Conservation (phyloP, 2,113 vertebrate genomes). For the Scytalopus superciliaris region DNA sequence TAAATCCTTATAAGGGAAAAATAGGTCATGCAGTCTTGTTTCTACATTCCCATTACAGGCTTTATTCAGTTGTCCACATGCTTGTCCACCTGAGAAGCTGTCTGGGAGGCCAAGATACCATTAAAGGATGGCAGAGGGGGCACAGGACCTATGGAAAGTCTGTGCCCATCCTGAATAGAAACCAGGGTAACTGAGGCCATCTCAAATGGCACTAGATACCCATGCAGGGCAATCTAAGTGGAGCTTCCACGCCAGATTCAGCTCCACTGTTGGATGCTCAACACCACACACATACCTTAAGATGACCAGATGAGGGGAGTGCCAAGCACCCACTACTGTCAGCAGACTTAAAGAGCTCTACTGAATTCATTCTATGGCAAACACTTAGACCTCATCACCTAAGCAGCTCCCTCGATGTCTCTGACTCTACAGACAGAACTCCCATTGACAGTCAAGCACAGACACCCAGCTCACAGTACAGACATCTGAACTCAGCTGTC, state of each 20-base stretch:
- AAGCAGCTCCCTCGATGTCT: not conserved
- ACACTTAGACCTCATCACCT: not conserved
- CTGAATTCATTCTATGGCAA: not conserved
- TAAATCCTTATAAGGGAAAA: not conserved
- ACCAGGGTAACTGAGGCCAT: not conserved
- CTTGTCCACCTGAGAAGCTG: not conserved
- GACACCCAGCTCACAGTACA: not conserved
- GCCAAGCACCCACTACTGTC: not conserved
- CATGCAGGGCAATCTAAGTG: accelerated
- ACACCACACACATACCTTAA: not conserved
- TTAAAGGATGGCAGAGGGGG: not conserved
- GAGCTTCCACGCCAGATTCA: not conserved
- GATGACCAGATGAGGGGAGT: accelerated
- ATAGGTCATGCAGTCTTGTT: not conserved
- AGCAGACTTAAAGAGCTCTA: not conserved
- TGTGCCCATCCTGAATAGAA: not conserved
- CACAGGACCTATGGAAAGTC: not conserved
- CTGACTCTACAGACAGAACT: not conserved
- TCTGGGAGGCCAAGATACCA: not conserved
- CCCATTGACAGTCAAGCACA: accelerated
- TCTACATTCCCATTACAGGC: not conserved
- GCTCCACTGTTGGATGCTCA: not conserved
- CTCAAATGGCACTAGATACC: not conserved
- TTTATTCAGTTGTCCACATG: not conserved
- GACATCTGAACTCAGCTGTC: not conserved